Conservation (phyloP, 1,140 invertebrate genomes). For the Ostrea denselamellosa region DNA sequence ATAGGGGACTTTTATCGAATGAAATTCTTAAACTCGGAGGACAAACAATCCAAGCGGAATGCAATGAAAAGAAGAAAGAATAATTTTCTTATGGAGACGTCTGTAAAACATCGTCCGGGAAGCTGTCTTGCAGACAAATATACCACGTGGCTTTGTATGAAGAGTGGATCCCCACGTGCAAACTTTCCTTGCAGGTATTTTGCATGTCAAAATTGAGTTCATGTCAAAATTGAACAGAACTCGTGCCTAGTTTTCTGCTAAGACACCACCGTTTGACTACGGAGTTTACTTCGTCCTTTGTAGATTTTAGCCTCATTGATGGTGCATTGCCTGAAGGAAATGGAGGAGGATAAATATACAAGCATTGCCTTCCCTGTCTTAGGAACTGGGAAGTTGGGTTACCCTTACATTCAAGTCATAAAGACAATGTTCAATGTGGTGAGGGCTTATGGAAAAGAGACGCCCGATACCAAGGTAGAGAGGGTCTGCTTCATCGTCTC, state of each 20-base stretch:
- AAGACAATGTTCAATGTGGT: background rate
- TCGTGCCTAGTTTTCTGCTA: no score
- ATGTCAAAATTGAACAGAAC: background rate
- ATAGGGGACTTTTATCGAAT: background rate
- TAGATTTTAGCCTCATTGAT: background rate
- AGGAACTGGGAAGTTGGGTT: constrained; percentile 22
- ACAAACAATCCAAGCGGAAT: constrained; percentile 17
- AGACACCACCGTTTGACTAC: no score
- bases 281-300: background rate
- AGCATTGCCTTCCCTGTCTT: constrained; percentile 32
- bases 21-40: background rate
- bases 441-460: background rate
- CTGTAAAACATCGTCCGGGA: background rate
- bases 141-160: background rate
- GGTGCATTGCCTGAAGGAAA: constrained; percentile 8
- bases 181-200: background rate
- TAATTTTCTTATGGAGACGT: background rate
- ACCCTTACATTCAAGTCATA: background rate
- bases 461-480: background rate
- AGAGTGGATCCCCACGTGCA: background rate
- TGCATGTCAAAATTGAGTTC: background rate
- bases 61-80: background rate
- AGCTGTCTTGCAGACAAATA: background rate
- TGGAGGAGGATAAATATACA: background rate
- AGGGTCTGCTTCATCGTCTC: background rate